These are phyloP conservation scores for Cristatella mucedo DNA, from an alignment of 2,888 invertebrate species.

Conservation along the genomic window DNA sequence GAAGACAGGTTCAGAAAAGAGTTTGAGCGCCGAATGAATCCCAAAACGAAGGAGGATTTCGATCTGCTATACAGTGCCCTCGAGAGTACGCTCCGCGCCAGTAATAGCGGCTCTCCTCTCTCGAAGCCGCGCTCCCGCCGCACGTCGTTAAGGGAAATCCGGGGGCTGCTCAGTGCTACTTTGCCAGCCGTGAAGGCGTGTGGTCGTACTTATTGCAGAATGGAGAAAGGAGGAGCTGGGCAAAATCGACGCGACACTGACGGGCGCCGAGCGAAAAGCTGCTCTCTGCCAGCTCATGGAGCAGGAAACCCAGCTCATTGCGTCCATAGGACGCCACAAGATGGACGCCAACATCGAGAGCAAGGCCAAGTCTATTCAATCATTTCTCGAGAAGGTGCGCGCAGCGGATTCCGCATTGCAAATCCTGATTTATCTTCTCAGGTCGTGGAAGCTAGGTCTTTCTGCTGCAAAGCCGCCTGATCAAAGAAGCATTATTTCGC, in stretches of 20 bases:
- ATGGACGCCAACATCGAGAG: slow-evolving; percentile 29
- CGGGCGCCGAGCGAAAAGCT: slow-evolving; percentile 38
- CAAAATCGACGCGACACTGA: slow-evolving; percentile 28
- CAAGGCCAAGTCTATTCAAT: slow-evolving; percentile 26
- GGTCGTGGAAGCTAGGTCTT: too few species aligned
- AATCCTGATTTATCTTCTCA: too few species aligned
- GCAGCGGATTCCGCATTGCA: too few species aligned
- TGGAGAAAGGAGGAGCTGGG: slow-evolving; percentile 36
- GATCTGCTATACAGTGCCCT: slow-evolving; percentile 36
- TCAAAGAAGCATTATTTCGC: too few species aligned
- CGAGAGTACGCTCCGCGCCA: slow-evolving; percentile 36
- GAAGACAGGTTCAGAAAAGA: slow-evolving; percentile 33
- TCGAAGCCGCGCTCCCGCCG: too few species aligned
- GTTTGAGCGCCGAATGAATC: slow-evolving; percentile 36
- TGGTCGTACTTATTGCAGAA: slow-evolving; percentile 18
- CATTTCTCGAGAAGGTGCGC: slow-evolving; percentile 33
- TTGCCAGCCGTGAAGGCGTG: too few species aligned
- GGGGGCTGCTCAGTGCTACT: too few species aligned
- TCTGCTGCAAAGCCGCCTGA: too few species aligned
- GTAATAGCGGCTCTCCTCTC: too few species aligned
- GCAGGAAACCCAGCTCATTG: slow-evolving; percentile 37
- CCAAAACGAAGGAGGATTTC: slow-evolving; percentile 38
- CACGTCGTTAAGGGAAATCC: too few species aligned
- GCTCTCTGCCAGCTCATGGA: slow-evolving; percentile 38
- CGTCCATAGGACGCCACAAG: slow-evolving; percentile 37